Evolutionary conservation across 2,113 vertebrate genomes (phyloP).

Genomic region (Phainopepla nitens): DNA sequence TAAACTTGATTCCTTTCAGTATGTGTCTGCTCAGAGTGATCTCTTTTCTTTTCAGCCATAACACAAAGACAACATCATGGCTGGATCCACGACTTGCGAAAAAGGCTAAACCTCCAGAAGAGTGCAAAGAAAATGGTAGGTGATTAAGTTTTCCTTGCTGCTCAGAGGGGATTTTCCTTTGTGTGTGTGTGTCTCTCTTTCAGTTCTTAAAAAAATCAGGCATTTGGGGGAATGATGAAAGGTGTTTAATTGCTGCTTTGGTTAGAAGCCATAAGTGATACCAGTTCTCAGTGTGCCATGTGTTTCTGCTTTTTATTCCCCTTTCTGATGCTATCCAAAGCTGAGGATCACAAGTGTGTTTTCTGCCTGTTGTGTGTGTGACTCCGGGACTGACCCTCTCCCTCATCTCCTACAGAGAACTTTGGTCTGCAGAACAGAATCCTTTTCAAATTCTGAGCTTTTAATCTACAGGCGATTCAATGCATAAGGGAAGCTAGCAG

Average conservation of each 20-base stretch:
- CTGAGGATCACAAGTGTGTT: constrained; percentile 64
- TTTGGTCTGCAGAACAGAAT: constrained; percentile 65
- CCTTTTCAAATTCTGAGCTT: constrained; percentile 65
- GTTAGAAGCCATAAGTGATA: constrained; percentile 62
- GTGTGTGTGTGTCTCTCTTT: background rate
- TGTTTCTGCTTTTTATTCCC: constrained; percentile 66
- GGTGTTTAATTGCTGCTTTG: constrained; percentile 65
- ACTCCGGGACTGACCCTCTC: constrained; percentile 66
- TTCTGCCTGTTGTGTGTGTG: constrained; percentile 68
- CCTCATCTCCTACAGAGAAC: constrained; percentile 67
- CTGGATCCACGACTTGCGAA: constrained; percentile 98
- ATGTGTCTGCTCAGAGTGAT: constrained; percentile 84
- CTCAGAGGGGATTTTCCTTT: constrained; percentile 56
- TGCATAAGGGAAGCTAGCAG: constrained; percentile 60
- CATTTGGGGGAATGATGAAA: constrained; percentile 52
- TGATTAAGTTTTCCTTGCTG: constrained; percentile 72
- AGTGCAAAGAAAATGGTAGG: constrained; percentile 99
- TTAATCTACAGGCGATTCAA: constrained; percentile 53
- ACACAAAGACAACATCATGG: constrained; percentile 99
- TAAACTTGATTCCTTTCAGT: constrained; percentile 77
- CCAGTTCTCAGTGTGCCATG: constrained; percentile 66
- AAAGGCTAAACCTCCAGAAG: constrained; percentile 98
- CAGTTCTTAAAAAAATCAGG: constrained; percentile 49
- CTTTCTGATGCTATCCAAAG: constrained; percentile 62
- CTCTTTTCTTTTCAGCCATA: constrained; percentile 93